A percentile compares a stretch with the other conserved stretches of the same genome.
Evolutionary conservation across 2,888 invertebrate species (phyloP).

Genomic region (Ephialtes manifestator): DNA sequence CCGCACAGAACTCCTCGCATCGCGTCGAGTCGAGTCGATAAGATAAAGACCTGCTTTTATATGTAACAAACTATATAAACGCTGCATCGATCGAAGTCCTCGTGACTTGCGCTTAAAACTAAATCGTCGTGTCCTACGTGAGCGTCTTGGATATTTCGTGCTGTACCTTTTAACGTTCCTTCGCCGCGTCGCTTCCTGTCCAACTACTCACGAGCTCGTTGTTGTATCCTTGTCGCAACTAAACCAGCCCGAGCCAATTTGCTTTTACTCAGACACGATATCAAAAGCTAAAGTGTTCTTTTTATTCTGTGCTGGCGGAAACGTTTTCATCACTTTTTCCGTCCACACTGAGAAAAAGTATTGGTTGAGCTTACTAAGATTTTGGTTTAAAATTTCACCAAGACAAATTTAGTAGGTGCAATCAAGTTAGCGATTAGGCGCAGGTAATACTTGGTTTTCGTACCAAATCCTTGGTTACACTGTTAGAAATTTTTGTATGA

Average conservation of each 20-base stretch:
- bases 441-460: too few species aligned
- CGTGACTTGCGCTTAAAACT: slow-evolving; percentile 3
- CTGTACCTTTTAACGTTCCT: not conserved
- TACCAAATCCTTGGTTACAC: too few species aligned
- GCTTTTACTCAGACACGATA: slow-evolving; percentile 8
- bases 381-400: too few species aligned
- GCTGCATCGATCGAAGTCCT: slow-evolving; percentile 17
- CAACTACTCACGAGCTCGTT: not conserved
- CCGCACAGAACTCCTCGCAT: not conserved
- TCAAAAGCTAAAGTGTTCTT: not conserved
- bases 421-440: too few species aligned
- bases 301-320: slow-evolving; percentile 11
- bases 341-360: too few species aligned
- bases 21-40: not conserved
- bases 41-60: slow-evolving; percentile 14
- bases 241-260: slow-evolving; percentile 10
- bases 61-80: slow-evolving; percentile 1
- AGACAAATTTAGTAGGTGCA: too few species aligned
- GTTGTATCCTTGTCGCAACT: not conserved
- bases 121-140: not conserved
- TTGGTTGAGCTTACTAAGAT: too few species aligned
- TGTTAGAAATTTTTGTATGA: too few species aligned
- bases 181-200: slow-evolving; percentile 20
- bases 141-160: slow-evolving; percentile 29
- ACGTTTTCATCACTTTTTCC: not conserved